Base-by-base conservation (phyloP, 1,140 invertebrate genomes). In the Aphaenogaster rudis region DNA sequence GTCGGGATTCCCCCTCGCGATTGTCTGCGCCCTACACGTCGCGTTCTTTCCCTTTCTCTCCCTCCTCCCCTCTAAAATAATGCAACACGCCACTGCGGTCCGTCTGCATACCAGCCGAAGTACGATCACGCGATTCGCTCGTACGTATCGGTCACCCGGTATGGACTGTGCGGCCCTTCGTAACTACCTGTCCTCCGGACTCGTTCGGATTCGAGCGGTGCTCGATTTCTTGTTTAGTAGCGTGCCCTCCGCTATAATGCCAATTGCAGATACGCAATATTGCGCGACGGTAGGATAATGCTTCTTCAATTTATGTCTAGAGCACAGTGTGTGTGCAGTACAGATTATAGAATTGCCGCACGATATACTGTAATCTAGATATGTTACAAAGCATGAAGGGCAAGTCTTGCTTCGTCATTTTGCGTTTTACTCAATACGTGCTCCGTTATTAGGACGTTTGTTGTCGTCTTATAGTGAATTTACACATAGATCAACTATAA, bases 91-190 rank as follows among this genome's bases (percentile, higher is more conserved):
- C 86, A 78, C 61, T 61, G 80, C 86, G 87, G 80, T 77, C 87
- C 80, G 89, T 90, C 88, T 90, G 88, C 88, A 91, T 91, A 91
- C 88, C 88, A 90, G 59, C 48, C 88, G 28, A 33, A 45, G 57
- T 52, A 61, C 61, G 67, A 90, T 91, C 89, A 88, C 88, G 89
- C 89, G 88, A 90, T 86, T 69, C 57, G 50, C 67, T 86, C 86
- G 76, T 90, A 69, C 48, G 63, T 78, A 88, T 88, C 86, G 89
- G 89, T 88, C 89, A 88, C 59, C 76, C 50, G 50, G 61, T 86
- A 64, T 69, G 36, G 13, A 71, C 74, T 59, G 28, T 28, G 54
- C 64, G 57, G 36, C 54, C 72, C 66, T 80, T 81, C 72, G 61
- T 59, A 86, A 59, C 57, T 80, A 80, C 59, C 80, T 86, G 69